A percentile compares a stretch with the other conserved stretches of the same genome.
Conservation (phyloP, 1,140 invertebrate species). For the Ptiloglossa arizonensis region DNA sequence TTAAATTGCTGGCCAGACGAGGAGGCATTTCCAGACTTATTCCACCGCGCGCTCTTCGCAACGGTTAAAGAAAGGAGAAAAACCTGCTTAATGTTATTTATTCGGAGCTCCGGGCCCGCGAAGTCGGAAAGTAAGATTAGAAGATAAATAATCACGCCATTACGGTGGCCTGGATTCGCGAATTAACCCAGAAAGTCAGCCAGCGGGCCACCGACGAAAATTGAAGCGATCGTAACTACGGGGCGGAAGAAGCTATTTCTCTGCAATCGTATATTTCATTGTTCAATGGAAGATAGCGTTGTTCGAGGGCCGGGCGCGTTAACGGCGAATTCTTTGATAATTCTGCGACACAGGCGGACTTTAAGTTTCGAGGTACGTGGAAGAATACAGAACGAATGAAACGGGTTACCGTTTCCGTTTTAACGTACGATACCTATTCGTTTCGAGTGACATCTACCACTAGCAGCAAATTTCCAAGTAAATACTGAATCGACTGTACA, state of each 20-base stretch:
- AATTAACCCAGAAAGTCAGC: constrained; percentile 44
- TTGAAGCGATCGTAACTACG: constrained; percentile 36
- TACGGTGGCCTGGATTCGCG: background rate
- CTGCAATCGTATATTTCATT: constrained; percentile 31
- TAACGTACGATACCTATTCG: too few relatives aligned
- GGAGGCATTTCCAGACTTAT: background rate
- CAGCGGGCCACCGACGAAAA: constrained; percentile 4
- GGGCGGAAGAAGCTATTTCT: constrained; percentile 24
- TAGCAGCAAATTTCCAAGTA: too few relatives aligned
- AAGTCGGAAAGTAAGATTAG: constrained; percentile 1
- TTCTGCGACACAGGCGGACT: too few relatives aligned
- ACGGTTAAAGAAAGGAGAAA: background rate
- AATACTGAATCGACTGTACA: too few relatives aligned
- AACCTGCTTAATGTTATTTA: constrained; percentile 22
- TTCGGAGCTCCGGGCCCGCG: background rate
- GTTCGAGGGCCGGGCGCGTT: background rate
- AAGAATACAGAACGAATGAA: too few relatives aligned
- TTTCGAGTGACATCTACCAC: too few relatives aligned
- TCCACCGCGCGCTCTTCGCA: background rate
- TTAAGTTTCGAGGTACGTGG: too few relatives aligned
- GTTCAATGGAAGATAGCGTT: constrained; percentile 1
- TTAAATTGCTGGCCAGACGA: too few relatives aligned
- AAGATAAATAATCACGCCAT: constrained; percentile 31
- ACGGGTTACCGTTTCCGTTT: too few relatives aligned
- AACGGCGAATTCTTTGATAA: too few relatives aligned